phyloP scores from a whole-genome alignment of 2,113 vertebrate genomes.

The Rhodinocichla rosea region DNA sequence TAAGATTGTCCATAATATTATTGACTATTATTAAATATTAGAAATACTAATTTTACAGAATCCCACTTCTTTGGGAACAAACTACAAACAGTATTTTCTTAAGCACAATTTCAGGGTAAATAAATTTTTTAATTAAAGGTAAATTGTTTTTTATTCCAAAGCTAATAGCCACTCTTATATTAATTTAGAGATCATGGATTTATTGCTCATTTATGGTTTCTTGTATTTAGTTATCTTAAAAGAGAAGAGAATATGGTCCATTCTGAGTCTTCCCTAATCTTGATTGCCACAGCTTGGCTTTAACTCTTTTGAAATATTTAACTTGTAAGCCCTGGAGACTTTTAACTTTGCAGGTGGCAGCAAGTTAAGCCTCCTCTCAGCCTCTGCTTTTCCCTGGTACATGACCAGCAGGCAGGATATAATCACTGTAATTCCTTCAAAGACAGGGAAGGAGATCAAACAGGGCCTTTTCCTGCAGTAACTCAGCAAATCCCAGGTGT shows the following conservation, averaged over 20 bases:
- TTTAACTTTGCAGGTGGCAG: background rate
- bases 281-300: background rate
- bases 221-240: background rate
- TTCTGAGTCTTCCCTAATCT: background rate
- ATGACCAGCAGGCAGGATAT: background rate
- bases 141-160: background rate
- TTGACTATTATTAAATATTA: background rate
- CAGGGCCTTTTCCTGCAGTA: background rate
- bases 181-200: background rate
- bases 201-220: background rate
- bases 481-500: background rate
- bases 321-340: background rate
- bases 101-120: background rate
- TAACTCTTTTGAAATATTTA: background rate
- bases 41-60: background rate
- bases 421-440: slow-evolving; percentile 21
- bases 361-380: background rate
- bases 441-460: background rate
- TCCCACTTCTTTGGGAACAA: background rate
- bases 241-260: background rate
- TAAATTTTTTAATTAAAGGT: background rate
- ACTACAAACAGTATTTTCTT: background rate
- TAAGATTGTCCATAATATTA: background rate
- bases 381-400: background rate
- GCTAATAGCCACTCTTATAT: background rate